phyloP scores from a whole-genome alignment of 2,888 invertebrate genomes.

The Orthosia gothica region DNA sequence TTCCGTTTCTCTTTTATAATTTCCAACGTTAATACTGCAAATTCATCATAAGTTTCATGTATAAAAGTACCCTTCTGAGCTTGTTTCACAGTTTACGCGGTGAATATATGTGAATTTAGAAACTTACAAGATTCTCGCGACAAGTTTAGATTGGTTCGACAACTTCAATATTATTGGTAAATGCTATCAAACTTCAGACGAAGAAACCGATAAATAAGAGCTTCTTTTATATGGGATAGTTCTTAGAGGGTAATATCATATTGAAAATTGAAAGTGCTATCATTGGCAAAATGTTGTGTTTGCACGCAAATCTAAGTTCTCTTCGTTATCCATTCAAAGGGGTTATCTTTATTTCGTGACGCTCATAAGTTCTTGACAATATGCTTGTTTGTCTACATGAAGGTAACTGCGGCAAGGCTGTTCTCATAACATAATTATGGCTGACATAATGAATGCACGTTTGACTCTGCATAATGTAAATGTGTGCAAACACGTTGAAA shows the following conservation, averaged over 20 bases:
- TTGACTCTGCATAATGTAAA: slow-evolving; percentile 69
- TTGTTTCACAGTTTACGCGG: not conserved
- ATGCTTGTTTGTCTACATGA: slow-evolving; percentile 17
- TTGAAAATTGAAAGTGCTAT: slow-evolving; percentile 51
- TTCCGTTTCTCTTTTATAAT: not conserved
- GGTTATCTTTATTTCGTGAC: slow-evolving; percentile 10
- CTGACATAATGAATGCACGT: slow-evolving; percentile 69
- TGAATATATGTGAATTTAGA: slow-evolving; percentile 33
- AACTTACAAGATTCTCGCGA: slow-evolving; percentile 37
- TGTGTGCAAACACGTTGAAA: slow-evolving; percentile 58
- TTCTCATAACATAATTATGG: slow-evolving; percentile 73
- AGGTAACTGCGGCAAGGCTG: slow-evolving; percentile 51
- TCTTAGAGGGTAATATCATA: slow-evolving; percentile 42
- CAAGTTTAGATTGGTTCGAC: slow-evolving; percentile 66
- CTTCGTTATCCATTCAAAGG: slow-evolving; percentile 20
- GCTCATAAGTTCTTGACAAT: slow-evolving; percentile 22
- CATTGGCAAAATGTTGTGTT: slow-evolving; percentile 57
- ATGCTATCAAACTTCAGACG: slow-evolving; percentile 41
- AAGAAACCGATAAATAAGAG: slow-evolving; percentile 40
- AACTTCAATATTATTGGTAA: slow-evolving; percentile 55
- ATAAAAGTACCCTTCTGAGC: slow-evolving; percentile 2
- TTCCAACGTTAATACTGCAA: not conserved
- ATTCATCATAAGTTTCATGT: not conserved
- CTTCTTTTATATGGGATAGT: slow-evolving; percentile 15
- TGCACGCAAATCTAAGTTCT: slow-evolving; percentile 64